These are phyloP conservation scores for Coilia nasus DNA, from an alignment of 2,797 vertebrate species.

Conservation along the genomic window DNA sequence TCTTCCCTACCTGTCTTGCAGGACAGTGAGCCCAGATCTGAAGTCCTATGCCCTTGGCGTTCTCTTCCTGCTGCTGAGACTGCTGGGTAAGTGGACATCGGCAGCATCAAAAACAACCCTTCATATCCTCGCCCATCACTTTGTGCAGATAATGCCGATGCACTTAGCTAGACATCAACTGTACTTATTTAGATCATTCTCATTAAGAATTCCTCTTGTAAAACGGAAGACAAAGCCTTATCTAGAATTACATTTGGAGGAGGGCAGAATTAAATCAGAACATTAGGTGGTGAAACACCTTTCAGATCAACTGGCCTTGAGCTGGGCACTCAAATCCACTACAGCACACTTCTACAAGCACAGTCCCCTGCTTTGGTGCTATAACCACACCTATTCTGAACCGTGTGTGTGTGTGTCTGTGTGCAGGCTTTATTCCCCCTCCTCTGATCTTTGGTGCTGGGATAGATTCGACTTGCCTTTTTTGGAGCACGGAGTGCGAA, in stretches of 20 bases:
- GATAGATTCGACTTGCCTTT: conserved; percentile 97
- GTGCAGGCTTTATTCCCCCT: conserved; percentile 94
- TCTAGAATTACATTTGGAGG: neutral
- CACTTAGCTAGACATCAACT: neutral
- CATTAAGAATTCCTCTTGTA: neutral
- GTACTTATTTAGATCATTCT: neutral
- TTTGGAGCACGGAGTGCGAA: conserved; percentile 94
- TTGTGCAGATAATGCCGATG: neutral
- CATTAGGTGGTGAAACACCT: neutral
- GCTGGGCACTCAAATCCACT: neutral
- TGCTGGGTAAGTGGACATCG: conserved; percentile 83
- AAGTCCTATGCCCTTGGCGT: conserved; percentile 97
- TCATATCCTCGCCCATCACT: conserved; percentile 13
- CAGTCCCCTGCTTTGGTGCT: neutral
- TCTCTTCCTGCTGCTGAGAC: conserved; percentile 91
- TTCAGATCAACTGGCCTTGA: neutral
- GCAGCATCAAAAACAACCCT: neutral
- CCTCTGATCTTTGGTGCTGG: conserved; percentile 95
- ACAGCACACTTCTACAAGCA: neutral
- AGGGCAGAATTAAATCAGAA: neutral
- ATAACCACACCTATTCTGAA: conserved; percentile 23
- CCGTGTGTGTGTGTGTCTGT: conserved; percentile 26
- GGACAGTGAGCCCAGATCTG: conserved; percentile 95
- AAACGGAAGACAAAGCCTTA: neutral
- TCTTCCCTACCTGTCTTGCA: conserved; percentile 54